Base-by-base conservation (phyloP, 2,888 invertebrate genomes). In the Epinotia ramella region DNA sequence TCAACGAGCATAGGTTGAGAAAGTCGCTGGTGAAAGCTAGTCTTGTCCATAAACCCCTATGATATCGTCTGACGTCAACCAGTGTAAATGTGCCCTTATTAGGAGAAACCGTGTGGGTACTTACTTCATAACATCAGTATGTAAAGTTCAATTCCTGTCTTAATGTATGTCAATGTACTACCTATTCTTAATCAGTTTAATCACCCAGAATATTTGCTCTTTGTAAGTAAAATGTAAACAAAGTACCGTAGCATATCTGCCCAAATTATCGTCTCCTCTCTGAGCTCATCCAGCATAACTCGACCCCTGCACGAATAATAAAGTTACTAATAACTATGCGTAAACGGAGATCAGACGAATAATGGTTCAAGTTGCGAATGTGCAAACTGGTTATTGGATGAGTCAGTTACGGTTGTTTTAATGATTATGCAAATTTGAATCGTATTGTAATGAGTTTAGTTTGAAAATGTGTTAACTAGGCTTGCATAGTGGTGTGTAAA, bases 201-300 rank as follows among this genome's bases (percentile, higher is more conserved):
- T 53, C 16, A 12, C 49, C 12, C 16, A 16, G 49, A 1, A 16
- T 49, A 49, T 49, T 49, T 49, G 5, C 49, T 49, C 16, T 63
- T 24, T n/a, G 53, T 66, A 53, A 56, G 53, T 66, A 66, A 66
- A 53, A 53, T 9, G 46, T 66, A 59, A 69, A 56, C 69, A 69
- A 11, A 60, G 69, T 69, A 46, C 69, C 69, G 69, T 60, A 66
- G 6, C n/a, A n/a, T 28, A n/a, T 33, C 53, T 66, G 33, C 12
- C 33, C 5, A 53, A 66, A 46, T 57, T 1, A 33, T 53, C 1
- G 40, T 53, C 6, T 53, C 53, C n/a, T 12, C 11, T 5, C 3
- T 12, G 12, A 20, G 5, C 3, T 1, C 5, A 7, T 0, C 65
- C 66, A 66, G n/a, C 5, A 53, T 53, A 18, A 53, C n/a, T 33